Conservation (phyloP, 2,113 vertebrate genomes). For the Etheostoma spectabile region DNA sequence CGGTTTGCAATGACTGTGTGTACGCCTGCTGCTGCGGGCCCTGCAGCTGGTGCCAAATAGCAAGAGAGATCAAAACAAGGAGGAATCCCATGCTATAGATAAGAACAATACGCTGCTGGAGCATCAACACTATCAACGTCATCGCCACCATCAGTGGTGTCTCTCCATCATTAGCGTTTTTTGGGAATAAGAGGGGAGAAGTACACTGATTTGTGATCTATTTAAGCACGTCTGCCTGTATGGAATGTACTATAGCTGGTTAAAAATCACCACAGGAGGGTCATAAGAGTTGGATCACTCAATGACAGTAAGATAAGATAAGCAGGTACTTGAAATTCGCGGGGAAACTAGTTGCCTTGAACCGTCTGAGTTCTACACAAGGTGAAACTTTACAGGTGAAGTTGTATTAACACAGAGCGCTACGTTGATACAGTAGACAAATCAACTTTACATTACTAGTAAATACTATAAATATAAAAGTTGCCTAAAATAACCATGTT, state of each 20-base stretch:
- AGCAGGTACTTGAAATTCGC: background rate
- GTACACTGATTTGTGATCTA: background rate
- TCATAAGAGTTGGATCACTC: background rate
- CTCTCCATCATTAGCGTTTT: background rate
- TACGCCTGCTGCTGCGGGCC: conserved; percentile 68
- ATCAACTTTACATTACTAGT: too few species aligned
- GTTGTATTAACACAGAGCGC: too few species aligned
- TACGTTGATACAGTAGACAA: too few species aligned
- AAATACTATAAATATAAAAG: too few species aligned
- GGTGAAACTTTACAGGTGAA: too few species aligned
- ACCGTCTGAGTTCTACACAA: too few species aligned
- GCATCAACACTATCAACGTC: background rate
- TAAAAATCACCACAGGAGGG: background rate
- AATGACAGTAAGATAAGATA: conserved; percentile 1
- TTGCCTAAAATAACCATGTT: too few species aligned
- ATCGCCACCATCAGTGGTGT: background rate
- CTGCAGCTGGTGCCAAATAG: conserved; percentile 82
- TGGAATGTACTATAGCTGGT: conserved; percentile 34
- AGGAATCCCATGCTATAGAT: conserved; percentile 18
- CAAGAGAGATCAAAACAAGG: conserved; percentile 76
- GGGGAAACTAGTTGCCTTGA: too few species aligned
- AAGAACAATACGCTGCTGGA: background rate
- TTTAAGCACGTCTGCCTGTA: background rate
- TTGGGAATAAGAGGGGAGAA: background rate
- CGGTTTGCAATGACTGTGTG: conserved; percentile 71